phyloP scores from a whole-genome alignment of 2,113 vertebrate species.

The Hydropotes inermis region DNA sequence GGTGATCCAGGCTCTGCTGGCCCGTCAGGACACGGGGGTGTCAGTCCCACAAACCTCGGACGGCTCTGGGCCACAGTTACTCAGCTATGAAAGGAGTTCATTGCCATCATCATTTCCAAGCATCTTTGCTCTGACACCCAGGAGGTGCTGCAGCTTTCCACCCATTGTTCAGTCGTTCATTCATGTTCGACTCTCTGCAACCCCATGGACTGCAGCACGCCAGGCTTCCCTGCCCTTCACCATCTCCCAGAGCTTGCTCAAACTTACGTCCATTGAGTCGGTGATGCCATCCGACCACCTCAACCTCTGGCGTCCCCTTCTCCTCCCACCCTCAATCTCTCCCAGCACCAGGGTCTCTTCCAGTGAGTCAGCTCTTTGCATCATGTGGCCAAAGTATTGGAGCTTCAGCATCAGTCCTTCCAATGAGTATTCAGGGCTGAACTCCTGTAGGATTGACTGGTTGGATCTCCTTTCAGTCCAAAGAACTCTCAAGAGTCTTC shows the following conservation, averaged over 20 bases:
- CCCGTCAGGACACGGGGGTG: rapidly evolving
- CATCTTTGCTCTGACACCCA: background rate
- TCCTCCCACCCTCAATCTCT: background rate
- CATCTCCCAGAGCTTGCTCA: background rate
- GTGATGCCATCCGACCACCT: background rate
- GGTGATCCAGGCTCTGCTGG: background rate
- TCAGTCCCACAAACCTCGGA: background rate
- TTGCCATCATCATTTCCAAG: background rate
- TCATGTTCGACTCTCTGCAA: background rate
- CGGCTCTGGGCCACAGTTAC: background rate
- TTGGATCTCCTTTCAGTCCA: background rate
- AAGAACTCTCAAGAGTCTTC: background rate
- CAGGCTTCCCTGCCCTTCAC: background rate
- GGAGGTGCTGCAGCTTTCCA: background rate
- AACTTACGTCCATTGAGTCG: background rate
- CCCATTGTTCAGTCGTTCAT: background rate
- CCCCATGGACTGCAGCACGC: background rate
- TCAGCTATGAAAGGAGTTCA: background rate
- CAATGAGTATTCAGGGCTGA: background rate
- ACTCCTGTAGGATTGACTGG: background rate
- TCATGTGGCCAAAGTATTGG: background rate
- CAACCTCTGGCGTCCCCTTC: background rate
- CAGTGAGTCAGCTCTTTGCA: background rate
- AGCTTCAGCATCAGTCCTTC: background rate
- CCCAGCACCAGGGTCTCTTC: background rate